These are phyloP conservation scores for Archegozetes longisetosus DNA, from an alignment of 1,140 invertebrate genomes.

Conservation along the genomic window DNA sequence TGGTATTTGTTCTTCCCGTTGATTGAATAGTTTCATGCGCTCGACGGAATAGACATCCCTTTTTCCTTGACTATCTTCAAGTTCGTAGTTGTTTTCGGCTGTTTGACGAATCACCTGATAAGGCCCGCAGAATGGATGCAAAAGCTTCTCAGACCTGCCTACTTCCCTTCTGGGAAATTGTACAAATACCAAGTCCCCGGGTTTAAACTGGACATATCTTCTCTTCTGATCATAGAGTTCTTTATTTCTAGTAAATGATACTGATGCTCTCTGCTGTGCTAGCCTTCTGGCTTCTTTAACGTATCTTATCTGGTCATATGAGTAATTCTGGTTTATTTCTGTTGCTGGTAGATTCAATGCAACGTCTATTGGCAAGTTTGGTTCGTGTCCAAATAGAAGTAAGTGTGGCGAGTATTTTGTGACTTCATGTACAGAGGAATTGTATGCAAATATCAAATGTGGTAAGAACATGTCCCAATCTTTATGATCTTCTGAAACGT, in stretches of 20 bases:
- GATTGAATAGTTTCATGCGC: background rate
- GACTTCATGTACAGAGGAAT: constrained; percentile 29
- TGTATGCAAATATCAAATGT: constrained; percentile 31
- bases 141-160: constrained; percentile 13
- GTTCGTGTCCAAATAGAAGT: constrained; percentile 30
- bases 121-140: constrained; percentile 13
- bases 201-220: background rate
- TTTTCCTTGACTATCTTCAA: background rate
- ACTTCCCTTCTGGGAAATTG: constrained; percentile 12
- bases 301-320: background rate
- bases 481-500: constrained; percentile 23
- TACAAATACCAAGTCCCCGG: constrained; percentile 13
- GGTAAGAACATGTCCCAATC: constrained; percentile 33
- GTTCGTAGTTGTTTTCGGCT: background rate
- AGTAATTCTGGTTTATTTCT: background rate
- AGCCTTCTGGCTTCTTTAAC: background rate
- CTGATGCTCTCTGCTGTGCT: background rate
- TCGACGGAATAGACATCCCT: background rate
- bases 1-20: no score
- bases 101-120: constrained; percentile 4
- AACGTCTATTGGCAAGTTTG: constrained; percentile 15
- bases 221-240: background rate
- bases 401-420: constrained; percentile 30
- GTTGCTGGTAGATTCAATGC: background rate
- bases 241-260: background rate